These are phyloP conservation scores for Suricata suricatta DNA, from an alignment of 2,113 vertebrate species.

Conservation along the genomic window DNA sequence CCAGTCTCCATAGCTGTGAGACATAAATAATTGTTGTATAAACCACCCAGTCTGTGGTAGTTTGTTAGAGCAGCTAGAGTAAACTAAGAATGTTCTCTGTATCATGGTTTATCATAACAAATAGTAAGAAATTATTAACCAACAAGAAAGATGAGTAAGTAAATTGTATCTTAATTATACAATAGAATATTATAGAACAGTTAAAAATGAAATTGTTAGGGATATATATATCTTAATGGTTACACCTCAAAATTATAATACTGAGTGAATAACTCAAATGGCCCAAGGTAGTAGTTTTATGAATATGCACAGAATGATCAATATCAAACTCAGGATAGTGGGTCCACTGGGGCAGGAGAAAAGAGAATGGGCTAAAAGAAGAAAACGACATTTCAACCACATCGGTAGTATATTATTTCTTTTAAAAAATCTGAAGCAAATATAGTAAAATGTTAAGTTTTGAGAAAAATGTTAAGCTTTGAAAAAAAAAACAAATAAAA, in stretches of 20 bases:
- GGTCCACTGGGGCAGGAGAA: not conserved
- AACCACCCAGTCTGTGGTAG: not conserved
- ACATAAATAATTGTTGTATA: not conserved
- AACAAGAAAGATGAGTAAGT: not conserved
- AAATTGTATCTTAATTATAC: not conserved
- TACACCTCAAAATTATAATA: not conserved
- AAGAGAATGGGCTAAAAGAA: not conserved
- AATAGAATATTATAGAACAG: not conserved
- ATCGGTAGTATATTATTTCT: not conserved
- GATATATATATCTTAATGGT: not conserved
- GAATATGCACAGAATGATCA: not conserved
- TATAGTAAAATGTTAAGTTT: not conserved
- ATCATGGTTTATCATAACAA: not conserved
- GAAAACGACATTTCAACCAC: not conserved
- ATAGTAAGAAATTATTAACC: not conserved
- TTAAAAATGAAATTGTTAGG: not conserved
- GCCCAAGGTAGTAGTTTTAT: not conserved
- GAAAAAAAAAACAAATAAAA: not conserved
- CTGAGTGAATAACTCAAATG: not conserved
- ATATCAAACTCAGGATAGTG: not conserved
- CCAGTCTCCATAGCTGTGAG: not conserved
- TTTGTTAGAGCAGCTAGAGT: not conserved
- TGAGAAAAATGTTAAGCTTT: not conserved
- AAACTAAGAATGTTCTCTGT: not conserved
- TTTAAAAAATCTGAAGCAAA: not conserved